phyloP scores from a whole-genome alignment of 2,113 vertebrate species.

The Zosterops pallidus region DNA sequence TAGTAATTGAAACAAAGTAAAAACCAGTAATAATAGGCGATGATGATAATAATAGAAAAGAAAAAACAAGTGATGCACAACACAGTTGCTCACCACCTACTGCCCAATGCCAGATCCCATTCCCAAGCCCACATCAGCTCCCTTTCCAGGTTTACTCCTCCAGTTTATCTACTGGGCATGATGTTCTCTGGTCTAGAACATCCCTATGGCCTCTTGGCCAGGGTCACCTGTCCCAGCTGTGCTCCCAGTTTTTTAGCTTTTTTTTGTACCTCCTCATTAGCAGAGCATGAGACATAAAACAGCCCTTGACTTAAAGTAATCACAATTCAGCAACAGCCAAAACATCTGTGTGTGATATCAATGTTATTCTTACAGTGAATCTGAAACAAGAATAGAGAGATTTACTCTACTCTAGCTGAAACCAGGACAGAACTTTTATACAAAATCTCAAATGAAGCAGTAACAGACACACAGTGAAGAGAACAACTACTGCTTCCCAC shows the following conservation, averaged over 20 bases:
- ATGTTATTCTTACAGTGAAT: neutral
- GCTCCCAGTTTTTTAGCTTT: neutral
- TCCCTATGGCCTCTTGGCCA: neutral
- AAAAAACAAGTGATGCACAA: neutral
- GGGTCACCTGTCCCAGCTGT: neutral
- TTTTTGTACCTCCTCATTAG: neutral
- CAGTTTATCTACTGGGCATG: neutral
- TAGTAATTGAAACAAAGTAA: neutral
- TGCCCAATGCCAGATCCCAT: neutral
- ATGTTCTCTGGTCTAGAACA: neutral
- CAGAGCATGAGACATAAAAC: neutral
- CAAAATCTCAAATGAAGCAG: neutral
- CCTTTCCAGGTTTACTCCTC: neutral
- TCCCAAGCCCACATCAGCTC: neutral
- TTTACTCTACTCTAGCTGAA: neutral
- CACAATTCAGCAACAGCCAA: too few relatives aligned
- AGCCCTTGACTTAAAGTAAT: neutral
- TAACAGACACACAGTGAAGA: neutral
- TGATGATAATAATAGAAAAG: too few relatives aligned
- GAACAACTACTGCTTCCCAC: neutral
- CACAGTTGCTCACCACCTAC: neutral
- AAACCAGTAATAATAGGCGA: neutral
- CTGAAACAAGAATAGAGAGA: neutral
- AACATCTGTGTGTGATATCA: neutral
- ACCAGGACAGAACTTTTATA: neutral